Percentiles rank a stretch among this genome's conserved stretches.
Conservation (phyloP, 2,113 vertebrate species). For the Coregonus clupeaformis region DNA sequence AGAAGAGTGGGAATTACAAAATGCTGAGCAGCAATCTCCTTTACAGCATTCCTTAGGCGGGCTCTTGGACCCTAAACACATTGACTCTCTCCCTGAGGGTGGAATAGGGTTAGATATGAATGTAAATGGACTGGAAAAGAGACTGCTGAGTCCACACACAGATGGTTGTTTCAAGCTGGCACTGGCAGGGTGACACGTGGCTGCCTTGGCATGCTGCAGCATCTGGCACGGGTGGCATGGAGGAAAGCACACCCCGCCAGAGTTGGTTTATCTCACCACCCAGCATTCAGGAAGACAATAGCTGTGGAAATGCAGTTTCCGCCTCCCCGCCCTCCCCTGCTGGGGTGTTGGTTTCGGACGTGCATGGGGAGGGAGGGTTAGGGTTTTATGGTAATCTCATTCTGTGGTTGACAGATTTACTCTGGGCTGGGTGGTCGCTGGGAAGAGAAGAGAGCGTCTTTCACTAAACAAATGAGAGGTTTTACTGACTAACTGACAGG, state of each 20-base stretch:
- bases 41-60: conserved; percentile 34
- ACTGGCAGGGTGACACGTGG: conserved; percentile 25
- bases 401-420: conserved; percentile 36
- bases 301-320: conserved; percentile 21
- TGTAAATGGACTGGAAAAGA: conserved; percentile 55
- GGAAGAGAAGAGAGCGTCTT: conserved; percentile 15
- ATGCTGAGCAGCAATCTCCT: conserved; percentile 33
- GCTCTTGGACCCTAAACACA: conserved; percentile 46
- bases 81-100: conserved; percentile 50
- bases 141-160: conserved; percentile 54
- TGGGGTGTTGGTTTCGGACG: conserved; percentile 19
- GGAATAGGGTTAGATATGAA: conserved; percentile 26
- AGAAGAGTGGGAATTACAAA: conserved; percentile 52
- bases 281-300: conserved; percentile 54
- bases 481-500: conserved; percentile 27
- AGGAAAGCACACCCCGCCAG: conserved; percentile 28
- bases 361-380: conserved; percentile 26
- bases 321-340: conserved; percentile 13
- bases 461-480: conserved; percentile 31
- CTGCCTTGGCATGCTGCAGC: conserved; percentile 43
- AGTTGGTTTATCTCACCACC: conserved; percentile 57
- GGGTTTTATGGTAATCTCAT: conserved; percentile 51
- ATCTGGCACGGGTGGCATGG: conserved; percentile 55
- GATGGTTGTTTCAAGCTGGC: conserved; percentile 62
- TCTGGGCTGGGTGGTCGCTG: conserved; percentile 34